Conservation (phyloP, 2,797 vertebrate genomes). For the Glossophaga mutica region DNA sequence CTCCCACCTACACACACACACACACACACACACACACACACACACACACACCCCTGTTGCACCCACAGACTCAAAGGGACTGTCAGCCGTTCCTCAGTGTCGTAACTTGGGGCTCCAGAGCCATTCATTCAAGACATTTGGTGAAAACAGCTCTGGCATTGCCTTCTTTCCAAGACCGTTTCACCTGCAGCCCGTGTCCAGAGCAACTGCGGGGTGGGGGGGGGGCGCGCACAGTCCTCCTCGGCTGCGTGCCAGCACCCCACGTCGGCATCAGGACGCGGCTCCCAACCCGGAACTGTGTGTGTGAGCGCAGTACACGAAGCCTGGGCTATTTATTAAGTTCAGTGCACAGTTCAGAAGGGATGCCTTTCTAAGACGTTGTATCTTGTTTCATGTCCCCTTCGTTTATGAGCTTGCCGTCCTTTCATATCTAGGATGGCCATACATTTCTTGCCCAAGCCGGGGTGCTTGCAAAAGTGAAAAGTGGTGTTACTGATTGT, state of each 20-base stretch:
- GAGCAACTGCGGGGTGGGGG: too few species aligned
- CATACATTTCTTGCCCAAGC: not conserved
- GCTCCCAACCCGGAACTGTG: not conserved
- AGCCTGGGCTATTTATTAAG: not conserved
- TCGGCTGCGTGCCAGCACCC: not conserved
- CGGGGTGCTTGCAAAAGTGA: not conserved
- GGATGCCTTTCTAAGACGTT: not conserved
- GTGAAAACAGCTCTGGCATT: not conserved
- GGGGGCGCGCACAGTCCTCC: rapidly evolving
- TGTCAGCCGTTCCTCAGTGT: not conserved
- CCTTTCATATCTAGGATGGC: not conserved
- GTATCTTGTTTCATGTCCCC: not conserved
- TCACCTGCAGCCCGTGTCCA: rapidly evolving
- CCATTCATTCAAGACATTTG: not conserved
- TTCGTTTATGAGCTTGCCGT: not conserved
- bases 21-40: too few species aligned
- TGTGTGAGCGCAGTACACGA: rapidly evolving
- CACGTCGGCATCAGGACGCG: not conserved
- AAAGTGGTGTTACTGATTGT: not conserved
- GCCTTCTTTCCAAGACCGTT: not conserved
- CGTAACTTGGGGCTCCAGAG: not conserved
- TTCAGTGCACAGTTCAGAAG: not conserved
- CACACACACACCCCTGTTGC: not conserved
- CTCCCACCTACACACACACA: not conserved
- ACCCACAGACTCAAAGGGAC: not conserved